A percentile compares a stretch with the other conserved stretches of the same genome.
These are phyloP conservation scores for Barypeithes pellucidus DNA, from an alignment of 2,888 invertebrate species.

Conservation along the genomic window DNA sequence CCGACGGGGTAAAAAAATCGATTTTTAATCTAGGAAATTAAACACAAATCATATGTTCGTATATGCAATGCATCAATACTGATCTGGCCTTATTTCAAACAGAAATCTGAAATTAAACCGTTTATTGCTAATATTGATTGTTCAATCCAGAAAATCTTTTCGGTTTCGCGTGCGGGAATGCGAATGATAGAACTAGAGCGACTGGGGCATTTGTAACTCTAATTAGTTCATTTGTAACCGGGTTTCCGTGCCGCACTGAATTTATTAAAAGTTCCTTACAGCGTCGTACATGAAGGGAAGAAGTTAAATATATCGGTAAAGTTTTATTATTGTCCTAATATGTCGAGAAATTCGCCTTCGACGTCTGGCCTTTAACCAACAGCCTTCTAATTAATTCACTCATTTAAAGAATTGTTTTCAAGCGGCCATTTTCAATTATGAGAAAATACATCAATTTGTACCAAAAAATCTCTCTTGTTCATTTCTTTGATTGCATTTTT, in stretches of 20 bases:
- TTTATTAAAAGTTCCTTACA: conserved; percentile 44
- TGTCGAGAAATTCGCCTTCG: no score
- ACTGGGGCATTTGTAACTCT: conserved; percentile 47
- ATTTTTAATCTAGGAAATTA: neutral
- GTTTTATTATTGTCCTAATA: no score
- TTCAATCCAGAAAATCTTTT: conserved; percentile 36
- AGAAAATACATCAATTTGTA: no score
- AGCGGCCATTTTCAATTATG: no score
- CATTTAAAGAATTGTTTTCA: no score
- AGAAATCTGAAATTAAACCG: conserved; percentile 20
- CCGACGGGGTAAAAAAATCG: no score
- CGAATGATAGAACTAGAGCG: conserved; percentile 37
- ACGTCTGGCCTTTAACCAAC: no score
- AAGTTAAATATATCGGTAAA: no score
- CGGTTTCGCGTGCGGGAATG: conserved; percentile 33
- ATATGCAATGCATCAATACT: neutral
- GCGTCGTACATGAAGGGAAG: no score
- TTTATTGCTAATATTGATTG: conserved; percentile 35
- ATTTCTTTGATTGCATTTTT: no score
- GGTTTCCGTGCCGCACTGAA: conserved; percentile 46
- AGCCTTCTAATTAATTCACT: no score
- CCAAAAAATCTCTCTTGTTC: no score
- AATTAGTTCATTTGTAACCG: conserved; percentile 54
- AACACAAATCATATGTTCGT: neutral
- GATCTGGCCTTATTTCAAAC: neutral